Evolutionary conservation across 2,113 vertebrate species (phyloP), one percentile per base, ranked within the genome.

Genomic region (Leucosticte australis): DNA sequence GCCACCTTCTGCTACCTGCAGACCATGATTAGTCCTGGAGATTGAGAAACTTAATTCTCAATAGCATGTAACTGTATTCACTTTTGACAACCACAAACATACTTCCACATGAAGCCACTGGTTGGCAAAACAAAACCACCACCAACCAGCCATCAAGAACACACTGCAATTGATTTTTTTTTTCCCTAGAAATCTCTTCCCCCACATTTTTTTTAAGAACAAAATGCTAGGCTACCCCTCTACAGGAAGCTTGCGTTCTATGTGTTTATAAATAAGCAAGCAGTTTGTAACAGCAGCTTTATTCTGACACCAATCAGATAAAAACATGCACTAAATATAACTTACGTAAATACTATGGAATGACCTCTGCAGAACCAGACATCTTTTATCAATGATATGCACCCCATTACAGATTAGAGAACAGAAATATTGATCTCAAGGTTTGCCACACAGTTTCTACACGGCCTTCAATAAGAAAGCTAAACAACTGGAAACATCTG

Each of bases 301-400:
- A 89, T 52, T 91, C 85, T 89, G 73, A 92, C 59, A 92, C 37
- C 37, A 75, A 49, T 80, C 71, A 89, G 27, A 84, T 50, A 78
- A 26, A 92, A 92, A 86, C 62, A 84, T 69, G 50, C 26, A 83
- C 95, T 96, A 97, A 94, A 95, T 96, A 96, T 86, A 97, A 96
- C 78, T 81, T 74, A 26, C 1, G 5, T 27, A 57, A 81, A 80
- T 92, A 90, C 90, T 96, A 96, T n/a, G 74, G 91, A 96, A 92
- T 91, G 97, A 96, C 92, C 86, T 85, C 85, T 79, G 89, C 73
- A 90, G 65, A 92, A 69, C 60, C 42, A 82, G 56, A 44, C 67
- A 47, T 75, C 55, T 90, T 71, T 87, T 64, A 92, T 69, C 91
- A 95, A 33, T 83, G 13, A 92, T 42, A 87, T 7, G 7, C 52